Conservation (phyloP, 2,888 invertebrate species). For the Apeira syringaria region DNA sequence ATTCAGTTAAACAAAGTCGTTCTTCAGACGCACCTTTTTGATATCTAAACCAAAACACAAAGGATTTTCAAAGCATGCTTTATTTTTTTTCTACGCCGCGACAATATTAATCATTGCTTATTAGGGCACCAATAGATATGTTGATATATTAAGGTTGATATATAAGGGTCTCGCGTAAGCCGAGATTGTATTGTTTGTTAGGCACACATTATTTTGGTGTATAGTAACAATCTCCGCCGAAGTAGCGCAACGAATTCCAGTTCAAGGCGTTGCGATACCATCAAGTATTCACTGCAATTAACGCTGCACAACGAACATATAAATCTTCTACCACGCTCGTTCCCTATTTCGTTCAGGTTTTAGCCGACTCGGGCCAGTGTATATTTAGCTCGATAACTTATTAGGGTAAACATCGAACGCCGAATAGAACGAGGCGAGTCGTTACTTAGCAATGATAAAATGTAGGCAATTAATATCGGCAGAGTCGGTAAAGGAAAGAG, state of each 20-base stretch:
- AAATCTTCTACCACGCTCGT: conserved; percentile 72
- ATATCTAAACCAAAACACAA: conserved; percentile 43
- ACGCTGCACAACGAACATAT: conserved; percentile 78
- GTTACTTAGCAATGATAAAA: conserved; percentile 34
- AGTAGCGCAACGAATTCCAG: conserved; percentile 52
- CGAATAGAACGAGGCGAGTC: conserved; percentile 14
- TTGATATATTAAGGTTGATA: too few species aligned
- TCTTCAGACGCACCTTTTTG: conserved; percentile 45
- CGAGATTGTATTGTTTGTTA: too few species aligned
- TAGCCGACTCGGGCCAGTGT: conserved; percentile 45
- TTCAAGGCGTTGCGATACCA: conserved; percentile 69
- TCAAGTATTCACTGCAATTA: conserved; percentile 78
- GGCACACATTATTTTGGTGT: conserved; percentile 49
- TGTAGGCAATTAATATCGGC: conserved; percentile 51
- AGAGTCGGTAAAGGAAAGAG: conserved; percentile 50
- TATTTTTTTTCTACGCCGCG: conserved; percentile 40
- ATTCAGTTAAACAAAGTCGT: conserved; percentile 48
- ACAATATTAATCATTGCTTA: conserved; percentile 45
- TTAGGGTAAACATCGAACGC: conserved; percentile 34
- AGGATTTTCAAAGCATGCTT: conserved; percentile 42
- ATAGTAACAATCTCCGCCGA: conserved; percentile 29
- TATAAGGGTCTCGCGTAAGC: too few species aligned
- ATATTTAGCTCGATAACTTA: conserved; percentile 22
- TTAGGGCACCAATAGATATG: conserved; percentile 39
- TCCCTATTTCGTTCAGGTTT: conserved; percentile 55